phyloP scores from a whole-genome alignment of 2,797 vertebrate genomes.

The Rhynchonycteris naso region DNA sequence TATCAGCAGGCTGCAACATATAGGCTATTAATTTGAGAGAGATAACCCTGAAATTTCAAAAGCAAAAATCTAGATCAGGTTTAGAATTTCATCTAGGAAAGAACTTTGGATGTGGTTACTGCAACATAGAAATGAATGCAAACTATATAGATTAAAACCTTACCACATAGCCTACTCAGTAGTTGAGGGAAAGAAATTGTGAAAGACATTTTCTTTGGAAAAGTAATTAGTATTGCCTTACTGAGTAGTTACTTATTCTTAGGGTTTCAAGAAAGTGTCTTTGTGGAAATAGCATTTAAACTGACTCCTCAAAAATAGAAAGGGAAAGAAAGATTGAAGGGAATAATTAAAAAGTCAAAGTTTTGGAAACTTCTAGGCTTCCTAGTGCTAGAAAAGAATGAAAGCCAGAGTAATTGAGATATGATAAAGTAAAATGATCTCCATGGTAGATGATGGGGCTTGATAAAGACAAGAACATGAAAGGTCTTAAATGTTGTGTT shows the following conservation, averaged over 20 bases:
- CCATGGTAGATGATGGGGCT: background rate
- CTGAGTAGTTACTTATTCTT: background rate
- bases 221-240: background rate
- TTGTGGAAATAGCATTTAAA: background rate
- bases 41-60: background rate
- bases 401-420: background rate
- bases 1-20: background rate
- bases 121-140: background rate
- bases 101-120: background rate
- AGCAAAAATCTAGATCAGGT: background rate
- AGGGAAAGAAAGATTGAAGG: background rate
- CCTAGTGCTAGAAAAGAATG: background rate
- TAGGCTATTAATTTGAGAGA: background rate
- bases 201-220: constrained; percentile 41
- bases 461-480: background rate
- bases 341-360: background rate
- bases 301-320: constrained; percentile 34
- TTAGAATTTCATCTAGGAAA: constrained; percentile 44
- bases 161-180: background rate
- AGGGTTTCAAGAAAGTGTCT: background rate
- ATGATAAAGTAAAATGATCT: background rate
- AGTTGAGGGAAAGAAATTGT: background rate
- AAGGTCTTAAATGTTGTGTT: background rate
- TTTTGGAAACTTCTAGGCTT: background rate
- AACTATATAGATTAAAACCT: background rate